phyloP scores from a whole-genome alignment of 2,888 invertebrate species.

The Chamaedrilus cognettii region DNA sequence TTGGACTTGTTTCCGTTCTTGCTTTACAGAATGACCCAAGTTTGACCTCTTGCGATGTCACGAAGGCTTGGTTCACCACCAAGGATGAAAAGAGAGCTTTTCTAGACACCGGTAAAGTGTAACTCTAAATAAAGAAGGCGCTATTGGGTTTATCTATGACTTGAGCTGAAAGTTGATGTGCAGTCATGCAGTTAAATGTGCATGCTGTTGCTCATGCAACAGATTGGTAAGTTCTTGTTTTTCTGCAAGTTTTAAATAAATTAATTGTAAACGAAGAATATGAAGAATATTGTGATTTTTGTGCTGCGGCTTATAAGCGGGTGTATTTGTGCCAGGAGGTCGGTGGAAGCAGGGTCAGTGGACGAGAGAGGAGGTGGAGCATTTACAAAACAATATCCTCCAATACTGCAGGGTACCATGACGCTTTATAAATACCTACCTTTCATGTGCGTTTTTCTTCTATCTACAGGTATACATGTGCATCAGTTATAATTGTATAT shows the following conservation, averaged over 20 bases:
- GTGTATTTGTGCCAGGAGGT: constrained; percentile 51
- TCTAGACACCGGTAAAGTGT: constrained; percentile 51
- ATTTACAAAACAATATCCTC: constrained; percentile 58
- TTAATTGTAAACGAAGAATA: background rate
- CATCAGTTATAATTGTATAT: too few relatives aligned
- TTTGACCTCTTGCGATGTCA: constrained; percentile 36
- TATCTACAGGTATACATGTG: too few relatives aligned
- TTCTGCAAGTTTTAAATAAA: too few relatives aligned
- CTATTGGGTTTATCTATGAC: too few relatives aligned
- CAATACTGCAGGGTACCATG: constrained; percentile 60
- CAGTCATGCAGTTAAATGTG: too few relatives aligned
- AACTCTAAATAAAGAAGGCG: background rate
- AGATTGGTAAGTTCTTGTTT: too few relatives aligned
- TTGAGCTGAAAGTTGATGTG: too few relatives aligned
- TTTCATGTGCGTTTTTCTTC: too few relatives aligned
- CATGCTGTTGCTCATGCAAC: too few relatives aligned
- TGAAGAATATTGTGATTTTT: background rate
- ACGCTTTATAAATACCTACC: too few relatives aligned
- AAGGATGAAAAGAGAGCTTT: constrained; percentile 59
- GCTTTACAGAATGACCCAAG: background rate
- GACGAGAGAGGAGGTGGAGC: constrained; percentile 60
- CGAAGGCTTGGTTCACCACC: constrained; percentile 61
- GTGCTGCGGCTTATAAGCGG: background rate
- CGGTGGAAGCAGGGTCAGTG: constrained; percentile 62
- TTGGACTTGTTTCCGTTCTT: too few relatives aligned